These are phyloP conservation scores for Zingel zingel DNA, from an alignment of 2,113 vertebrate genomes.

Conservation along the genomic window DNA sequence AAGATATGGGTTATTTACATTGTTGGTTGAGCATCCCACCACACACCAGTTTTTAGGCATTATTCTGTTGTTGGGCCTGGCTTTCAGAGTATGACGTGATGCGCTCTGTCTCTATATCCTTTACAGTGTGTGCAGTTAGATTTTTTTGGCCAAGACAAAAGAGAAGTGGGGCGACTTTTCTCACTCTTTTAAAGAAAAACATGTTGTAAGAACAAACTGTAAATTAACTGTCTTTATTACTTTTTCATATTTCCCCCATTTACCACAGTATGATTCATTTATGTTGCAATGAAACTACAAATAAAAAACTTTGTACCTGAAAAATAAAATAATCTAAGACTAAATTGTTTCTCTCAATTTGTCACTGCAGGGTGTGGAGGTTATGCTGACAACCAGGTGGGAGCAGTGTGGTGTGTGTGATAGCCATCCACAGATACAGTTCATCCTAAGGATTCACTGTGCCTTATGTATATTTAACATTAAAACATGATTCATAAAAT, in stretches of 20 bases:
- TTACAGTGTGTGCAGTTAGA: not conserved
- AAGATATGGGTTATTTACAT: too few species aligned
- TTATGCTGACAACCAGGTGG: slow-evolving; percentile 91
- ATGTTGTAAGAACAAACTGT: not conserved
- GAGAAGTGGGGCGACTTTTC: not conserved
- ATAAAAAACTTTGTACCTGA: not conserved
- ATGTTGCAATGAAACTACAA: not conserved
- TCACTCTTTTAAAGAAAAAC: not conserved
- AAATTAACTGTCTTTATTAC: too few species aligned
- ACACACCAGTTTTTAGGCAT: too few species aligned
- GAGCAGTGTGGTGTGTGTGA: too few species aligned
- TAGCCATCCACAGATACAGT: too few species aligned
- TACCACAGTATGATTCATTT: not conserved
- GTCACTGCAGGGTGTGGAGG: slow-evolving; percentile 88
- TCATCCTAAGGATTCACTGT: too few species aligned
- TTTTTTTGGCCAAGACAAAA: not conserved
- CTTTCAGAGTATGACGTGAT: too few species aligned
- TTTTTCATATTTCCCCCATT: not conserved
- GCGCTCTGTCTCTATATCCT: not conserved
- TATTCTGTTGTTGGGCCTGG: too few species aligned
- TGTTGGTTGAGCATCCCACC: too few species aligned
- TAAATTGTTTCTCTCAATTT: not conserved
- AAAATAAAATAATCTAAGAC: not conserved
- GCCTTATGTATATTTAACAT: too few species aligned
- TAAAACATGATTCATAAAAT: too few species aligned